Percentiles rank a stretch among this genome's conserved stretches.
Conservation (phyloP, 2,113 vertebrate genomes). For the Corythoichthys haematopterus region DNA sequence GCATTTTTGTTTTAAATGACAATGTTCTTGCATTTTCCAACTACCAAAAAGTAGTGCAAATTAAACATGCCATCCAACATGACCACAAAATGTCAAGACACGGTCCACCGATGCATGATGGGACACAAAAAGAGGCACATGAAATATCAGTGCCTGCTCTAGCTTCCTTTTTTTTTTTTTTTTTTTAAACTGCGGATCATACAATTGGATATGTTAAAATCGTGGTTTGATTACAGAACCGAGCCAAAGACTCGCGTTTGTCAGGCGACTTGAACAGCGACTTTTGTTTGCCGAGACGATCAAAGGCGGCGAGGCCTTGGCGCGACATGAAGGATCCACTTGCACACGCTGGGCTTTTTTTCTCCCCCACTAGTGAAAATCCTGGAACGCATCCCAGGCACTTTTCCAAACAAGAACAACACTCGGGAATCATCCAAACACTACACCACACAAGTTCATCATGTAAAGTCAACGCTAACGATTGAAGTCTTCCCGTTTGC, state of each 20-base stretch:
- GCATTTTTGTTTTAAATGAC: neutral
- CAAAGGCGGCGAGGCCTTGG: neutral
- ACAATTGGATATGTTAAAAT: neutral
- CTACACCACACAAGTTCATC: neutral
- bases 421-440: constrained; percentile 31
- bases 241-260: neutral
- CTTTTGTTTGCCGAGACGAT: neutral
- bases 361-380: constrained; percentile 49
- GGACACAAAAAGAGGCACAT: constrained; percentile 75
- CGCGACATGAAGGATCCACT: neutral
- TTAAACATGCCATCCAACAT: constrained; percentile 63
- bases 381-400: constrained; percentile 62
- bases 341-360: neutral
- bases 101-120: constrained; percentile 76
- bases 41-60: neutral
- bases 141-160: constrained; percentile 76
- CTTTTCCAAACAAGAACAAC: constrained; percentile 50
- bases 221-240: neutral
- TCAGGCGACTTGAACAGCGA: neutral
- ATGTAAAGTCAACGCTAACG: neutral
- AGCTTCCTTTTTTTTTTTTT: no score
- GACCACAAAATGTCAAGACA: constrained; percentile 78
- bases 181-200: neutral
- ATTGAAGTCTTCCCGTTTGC: neutral
- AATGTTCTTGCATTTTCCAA: no score